Evolutionary conservation across 2,888 invertebrate genomes (phyloP), one percentile per base, ranked within the genome.

Genomic region (Lydus trimaculatus): DNA sequence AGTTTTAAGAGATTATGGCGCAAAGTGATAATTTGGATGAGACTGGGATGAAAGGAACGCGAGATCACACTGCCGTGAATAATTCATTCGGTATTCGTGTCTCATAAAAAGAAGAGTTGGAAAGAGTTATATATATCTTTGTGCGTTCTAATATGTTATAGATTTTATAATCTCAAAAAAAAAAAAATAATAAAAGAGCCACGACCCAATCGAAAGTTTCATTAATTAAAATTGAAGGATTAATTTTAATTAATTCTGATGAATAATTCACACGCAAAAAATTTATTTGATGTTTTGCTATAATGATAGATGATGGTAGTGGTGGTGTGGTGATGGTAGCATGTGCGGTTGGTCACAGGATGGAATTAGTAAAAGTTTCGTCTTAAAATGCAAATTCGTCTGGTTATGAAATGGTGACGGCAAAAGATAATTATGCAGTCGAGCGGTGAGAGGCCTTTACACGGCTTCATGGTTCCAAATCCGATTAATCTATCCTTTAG

Each of bases 401-500:
- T 79, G 81, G 79, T 79, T 81, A 76, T 77, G 76, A 76, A 78
- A 75, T 73, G 56, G 69, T 58, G 70, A 60, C 71, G 74, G 75
- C 79, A 75, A 80, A 79, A 81, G 81, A 82, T 83, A 83, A 84
- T 84, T 83, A 84, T 83, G 79, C 83, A 82, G 82, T 80, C 78
- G 80, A 78, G 81, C 81, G 82, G 74, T 65, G 67, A 78, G 77
- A 78, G 77, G 82, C 79, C 82, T 84, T 83, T 84, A 82, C 81
- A 84, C 82, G 84, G 84, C 82, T 82, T 83, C 84, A 79, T 83
- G 84, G 82, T 82, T 84, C 78, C 82, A 81, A 84, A 84, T 84
- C 83, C 82, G 83, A 84, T 84, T 84, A 83, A 84, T 84, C 82
- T 79, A 79, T 80, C 80, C 78, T 78, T 78, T 79, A 78, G 75